A percentile compares a stretch with the other conserved stretches of the same genome.
Conservation (phyloP, 1,140 invertebrate genomes). For the Physella acuta region DNA sequence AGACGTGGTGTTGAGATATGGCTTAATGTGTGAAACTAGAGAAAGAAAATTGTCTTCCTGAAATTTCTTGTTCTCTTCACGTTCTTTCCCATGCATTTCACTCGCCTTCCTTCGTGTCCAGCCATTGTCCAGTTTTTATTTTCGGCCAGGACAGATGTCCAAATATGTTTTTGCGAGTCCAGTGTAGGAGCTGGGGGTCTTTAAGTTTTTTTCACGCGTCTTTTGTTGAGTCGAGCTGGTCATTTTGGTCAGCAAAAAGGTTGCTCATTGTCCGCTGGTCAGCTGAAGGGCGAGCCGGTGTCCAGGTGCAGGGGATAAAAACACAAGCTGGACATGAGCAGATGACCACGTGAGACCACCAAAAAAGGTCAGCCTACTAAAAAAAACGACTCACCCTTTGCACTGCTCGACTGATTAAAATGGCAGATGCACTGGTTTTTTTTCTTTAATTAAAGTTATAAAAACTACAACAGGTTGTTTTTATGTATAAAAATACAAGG, state of each 20-base stretch:
- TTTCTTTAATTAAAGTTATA: too few relatives aligned
- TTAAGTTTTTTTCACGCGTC: not conserved
- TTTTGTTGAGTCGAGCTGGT: too few relatives aligned
- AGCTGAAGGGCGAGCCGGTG: not conserved
- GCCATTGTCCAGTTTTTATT: too few relatives aligned
- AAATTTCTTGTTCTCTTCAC: not conserved
- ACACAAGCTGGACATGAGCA: constrained; percentile 8
- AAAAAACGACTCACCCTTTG: not conserved
- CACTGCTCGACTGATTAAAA: too few relatives aligned
- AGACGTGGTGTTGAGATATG: too few relatives aligned
- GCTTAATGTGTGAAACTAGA: too few relatives aligned
- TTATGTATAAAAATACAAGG: too few relatives aligned
- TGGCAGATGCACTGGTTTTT: too few relatives aligned
- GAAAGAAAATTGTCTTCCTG: too few relatives aligned
- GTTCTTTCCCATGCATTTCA: not conserved
- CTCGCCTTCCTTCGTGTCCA: too few relatives aligned
- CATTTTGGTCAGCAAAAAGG: constrained; percentile 18
- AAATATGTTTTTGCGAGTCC: constrained; percentile 1
- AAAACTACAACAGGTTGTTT: too few relatives aligned
- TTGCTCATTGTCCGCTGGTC: constrained; percentile 4
- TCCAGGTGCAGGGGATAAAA: not conserved
- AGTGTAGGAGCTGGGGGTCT: not conserved
- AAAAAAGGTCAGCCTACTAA: not conserved
- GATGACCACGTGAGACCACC: constrained; percentile 7
- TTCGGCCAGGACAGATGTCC: constrained; percentile 9